Base-by-base conservation (phyloP, 2,888 invertebrate species). In the Hemithea aestivaria region DNA sequence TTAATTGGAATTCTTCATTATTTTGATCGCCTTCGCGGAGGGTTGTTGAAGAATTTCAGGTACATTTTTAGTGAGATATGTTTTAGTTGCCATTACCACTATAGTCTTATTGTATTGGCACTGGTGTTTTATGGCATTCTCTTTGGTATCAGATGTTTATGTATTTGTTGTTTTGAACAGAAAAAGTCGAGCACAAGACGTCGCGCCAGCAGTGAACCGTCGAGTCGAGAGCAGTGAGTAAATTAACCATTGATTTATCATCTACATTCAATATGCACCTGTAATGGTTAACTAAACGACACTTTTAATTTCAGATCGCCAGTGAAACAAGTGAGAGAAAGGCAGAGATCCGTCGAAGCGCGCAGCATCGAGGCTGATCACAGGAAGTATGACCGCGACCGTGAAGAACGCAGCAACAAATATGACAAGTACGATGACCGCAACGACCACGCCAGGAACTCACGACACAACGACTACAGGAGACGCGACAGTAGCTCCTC, bases 81-180 rank as follows among this genome's bases (percentile, higher is more conserved):
- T 77, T 53, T 82, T 73, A 72, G 74, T 83, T 83, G 81, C 76
- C 75, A 76, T 82, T 74, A 78, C 77, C 85, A 87, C 85, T 69
- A 62, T 85, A 85, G 84, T 75, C 65, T 73, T 82, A 72, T 79
- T 81, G 80, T 81, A 82, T 82, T 85, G 87, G 85, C 87, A 87
- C 87, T 80, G 84, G 85, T 87, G 85, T 85, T 82, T 62, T 60
- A 51, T 60, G 48, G 45, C 44, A 21, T 37, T 45, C 54, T 62
- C 45, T 45, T 46, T 42, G 45, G 45, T 41, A 50, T 11, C 21
- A 46, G 32, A 56, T 66, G 47, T 73, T 73, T 51, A 72, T 56
- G 58, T 62, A 39, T 53, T 44, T 57, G 33, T 74, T 70, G 52
- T 65, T 72, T 77, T 73, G 54, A 66, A 81, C 84, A 87, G 87